A percentile compares a stretch with the other conserved stretches of the same genome.
Conservation (phyloP, 2,888 invertebrate genomes). For the Minunthozetes semirufus region DNA sequence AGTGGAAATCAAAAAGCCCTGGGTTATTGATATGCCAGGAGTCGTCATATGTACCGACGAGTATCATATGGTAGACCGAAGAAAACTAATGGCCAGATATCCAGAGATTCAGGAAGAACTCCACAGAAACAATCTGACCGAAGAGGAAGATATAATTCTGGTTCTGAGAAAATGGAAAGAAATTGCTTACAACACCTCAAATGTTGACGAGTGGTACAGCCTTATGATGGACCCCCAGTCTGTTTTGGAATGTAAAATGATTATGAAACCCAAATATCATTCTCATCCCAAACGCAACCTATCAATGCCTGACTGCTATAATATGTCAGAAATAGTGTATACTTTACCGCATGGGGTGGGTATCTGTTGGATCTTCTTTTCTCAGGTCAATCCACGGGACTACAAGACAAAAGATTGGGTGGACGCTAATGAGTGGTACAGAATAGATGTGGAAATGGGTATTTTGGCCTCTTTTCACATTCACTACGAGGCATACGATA, state of each 20-base stretch:
- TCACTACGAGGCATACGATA: not conserved
- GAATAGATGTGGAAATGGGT: not conserved
- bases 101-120: not conserved
- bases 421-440: not conserved
- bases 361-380: constrained; percentile 15
- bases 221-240: not conserved
- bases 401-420: not conserved
- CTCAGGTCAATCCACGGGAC: not conserved
- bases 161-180: not conserved
- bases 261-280: not conserved
- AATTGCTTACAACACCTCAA: not conserved
- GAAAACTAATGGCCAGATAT: not conserved
- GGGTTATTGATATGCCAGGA: not conserved
- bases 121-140: not conserved
- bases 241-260: not conserved
- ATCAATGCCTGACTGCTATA: not conserved
- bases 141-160: not conserved
- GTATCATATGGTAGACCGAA: not conserved
- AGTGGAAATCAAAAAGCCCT: not conserved
- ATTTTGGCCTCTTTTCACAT: not conserved
- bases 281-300: too few species aligned
- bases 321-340: not conserved
- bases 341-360: not conserved
- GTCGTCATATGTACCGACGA: not conserved
- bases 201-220: not conserved